Evolutionary conservation across 2,797 vertebrate genomes (phyloP).

Genomic region (Rachycentron canadum): DNA sequence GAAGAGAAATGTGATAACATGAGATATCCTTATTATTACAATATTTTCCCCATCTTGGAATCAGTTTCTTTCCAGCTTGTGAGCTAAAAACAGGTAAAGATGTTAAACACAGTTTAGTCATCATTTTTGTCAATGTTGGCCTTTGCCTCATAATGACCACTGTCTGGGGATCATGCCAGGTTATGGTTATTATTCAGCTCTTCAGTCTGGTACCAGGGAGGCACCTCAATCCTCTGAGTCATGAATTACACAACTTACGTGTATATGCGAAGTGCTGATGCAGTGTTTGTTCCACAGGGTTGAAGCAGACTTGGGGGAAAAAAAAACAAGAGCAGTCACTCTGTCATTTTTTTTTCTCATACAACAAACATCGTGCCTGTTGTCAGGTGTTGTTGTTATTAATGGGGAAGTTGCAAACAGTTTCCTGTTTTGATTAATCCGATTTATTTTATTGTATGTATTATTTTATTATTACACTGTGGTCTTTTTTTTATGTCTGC

Average conservation of each 20-base stretch:
- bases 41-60: background rate
- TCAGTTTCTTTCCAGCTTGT: background rate
- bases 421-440: background rate
- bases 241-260: conserved; percentile 27
- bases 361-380: background rate
- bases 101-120: conserved; percentile 14
- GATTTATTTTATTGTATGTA: background rate
- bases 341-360: background rate
- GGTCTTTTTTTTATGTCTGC: too few species aligned
- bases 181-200: background rate
- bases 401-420: background rate
- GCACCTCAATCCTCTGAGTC: conserved; percentile 13
- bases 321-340: conserved; percentile 46
- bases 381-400: background rate
- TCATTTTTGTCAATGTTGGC: background rate
- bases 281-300: conserved; percentile 7
- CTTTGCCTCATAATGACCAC: background rate
- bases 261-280: conserved; percentile 43
- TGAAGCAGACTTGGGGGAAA: background rate
- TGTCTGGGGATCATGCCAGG: conserved; percentile 3
- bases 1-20: background rate
- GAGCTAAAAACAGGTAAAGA: background rate
- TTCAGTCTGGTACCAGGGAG: background rate
- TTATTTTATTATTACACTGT: too few species aligned
- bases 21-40: background rate